phyloP scores from a whole-genome alignment of 2,888 invertebrate genomes.

The Dasypogon diadema region DNA sequence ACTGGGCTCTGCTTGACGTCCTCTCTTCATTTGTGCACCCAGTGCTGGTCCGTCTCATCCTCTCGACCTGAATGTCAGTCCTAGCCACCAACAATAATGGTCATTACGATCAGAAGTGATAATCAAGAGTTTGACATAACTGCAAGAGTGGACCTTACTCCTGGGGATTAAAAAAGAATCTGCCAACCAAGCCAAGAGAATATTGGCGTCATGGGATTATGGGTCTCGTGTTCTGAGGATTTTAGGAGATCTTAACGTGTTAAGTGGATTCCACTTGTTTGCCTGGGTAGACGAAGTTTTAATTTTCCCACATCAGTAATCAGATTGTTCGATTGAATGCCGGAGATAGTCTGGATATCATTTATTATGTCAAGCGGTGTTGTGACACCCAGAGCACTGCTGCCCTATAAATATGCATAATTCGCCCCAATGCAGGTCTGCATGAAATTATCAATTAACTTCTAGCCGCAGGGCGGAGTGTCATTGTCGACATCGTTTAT shows the following conservation, averaged over 20 bases:
- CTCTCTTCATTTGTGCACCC: conserved; percentile 12
- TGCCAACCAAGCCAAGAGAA: background rate
- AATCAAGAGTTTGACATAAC: conserved; percentile 36
- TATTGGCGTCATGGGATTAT: conserved; percentile 9
- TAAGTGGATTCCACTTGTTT: conserved; percentile 41
- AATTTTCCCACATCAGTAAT: conserved; percentile 15
- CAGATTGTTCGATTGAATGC: conserved; percentile 9
- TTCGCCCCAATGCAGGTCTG: background rate
- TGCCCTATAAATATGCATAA: conserved; percentile 30
- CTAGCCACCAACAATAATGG: conserved; percentile 32
- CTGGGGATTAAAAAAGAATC: conserved; percentile 15
- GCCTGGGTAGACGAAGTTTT: conserved; percentile 21
- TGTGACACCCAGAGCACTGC: background rate
- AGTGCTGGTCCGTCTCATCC: background rate
- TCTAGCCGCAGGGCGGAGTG: background rate
- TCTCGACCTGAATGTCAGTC: background rate
- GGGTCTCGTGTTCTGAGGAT: conserved; percentile 28
- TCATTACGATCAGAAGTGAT: conserved; percentile 49
- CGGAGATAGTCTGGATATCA: conserved; percentile 17
- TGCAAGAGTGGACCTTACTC: conserved; percentile 22
- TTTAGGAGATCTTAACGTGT: conserved; percentile 10
- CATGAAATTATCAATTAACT: conserved; percentile 23
- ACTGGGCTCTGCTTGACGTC: too few relatives aligned
- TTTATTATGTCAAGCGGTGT: conserved; percentile 14
- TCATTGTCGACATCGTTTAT: background rate